A percentile compares a stretch with the other conserved stretches of the same genome.
These are phyloP conservation scores for Brachyptera putata DNA, from an alignment of 2,888 invertebrate species.

Conservation along the genomic window DNA sequence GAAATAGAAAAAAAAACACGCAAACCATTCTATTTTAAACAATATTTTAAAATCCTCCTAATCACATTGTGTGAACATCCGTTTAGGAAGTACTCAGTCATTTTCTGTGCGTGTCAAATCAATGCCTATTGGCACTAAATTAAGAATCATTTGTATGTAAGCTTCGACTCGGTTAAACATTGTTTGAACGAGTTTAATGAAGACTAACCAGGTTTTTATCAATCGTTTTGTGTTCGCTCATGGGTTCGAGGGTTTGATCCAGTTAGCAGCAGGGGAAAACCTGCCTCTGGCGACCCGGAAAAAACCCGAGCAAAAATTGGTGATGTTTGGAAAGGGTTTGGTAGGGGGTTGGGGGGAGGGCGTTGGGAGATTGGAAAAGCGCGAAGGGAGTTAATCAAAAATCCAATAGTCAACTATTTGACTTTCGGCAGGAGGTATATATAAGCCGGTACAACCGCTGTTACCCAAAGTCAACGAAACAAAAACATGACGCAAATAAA, in stretches of 20 bases:
- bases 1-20: too few species aligned
- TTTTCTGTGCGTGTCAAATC: not conserved
- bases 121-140: conserved; percentile 13
- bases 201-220: conserved; percentile 31
- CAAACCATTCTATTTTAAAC: too few species aligned
- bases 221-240: conserved; percentile 20
- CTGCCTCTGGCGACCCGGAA: conserved; percentile 29
- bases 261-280: conserved; percentile 12
- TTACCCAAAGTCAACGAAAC: too few species aligned
- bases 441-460: too few species aligned
- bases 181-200: conserved; percentile 32
- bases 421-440: conserved; percentile 25
- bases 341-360: not conserved
- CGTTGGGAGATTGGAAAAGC: conserved; percentile 28
- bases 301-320: conserved; percentile 10
- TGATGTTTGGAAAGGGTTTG: conserved; percentile 10
- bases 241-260: conserved; percentile 10
- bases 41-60: too few species aligned
- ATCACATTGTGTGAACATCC: too few species aligned
- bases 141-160: conserved; percentile 29
- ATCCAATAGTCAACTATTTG: conserved; percentile 34
- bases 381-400: conserved; percentile 34
- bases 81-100: too few species aligned
- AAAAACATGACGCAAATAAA: too few species aligned
- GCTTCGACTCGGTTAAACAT: conserved; percentile 25